Evolutionary conservation across 2,888 invertebrate genomes (phyloP), one percentile per base, ranked within the genome.

Genomic region (Agonopterix arenella): DNA sequence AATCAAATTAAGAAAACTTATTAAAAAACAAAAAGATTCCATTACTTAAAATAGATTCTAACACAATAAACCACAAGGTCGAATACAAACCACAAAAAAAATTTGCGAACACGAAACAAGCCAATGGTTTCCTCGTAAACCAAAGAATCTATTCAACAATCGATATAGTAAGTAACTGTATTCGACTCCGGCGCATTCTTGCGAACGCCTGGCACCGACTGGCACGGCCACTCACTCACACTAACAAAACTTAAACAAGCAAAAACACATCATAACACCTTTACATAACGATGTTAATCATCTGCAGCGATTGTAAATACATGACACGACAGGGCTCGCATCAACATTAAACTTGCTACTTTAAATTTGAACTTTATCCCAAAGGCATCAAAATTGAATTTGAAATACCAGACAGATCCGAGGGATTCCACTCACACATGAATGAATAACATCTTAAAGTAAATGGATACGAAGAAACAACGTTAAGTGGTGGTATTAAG

Each of bases 81-180:
- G 45, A 44, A 11, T 28, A 5, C 11, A 8, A 11, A 40, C 40
- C 40, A 43, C 43, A 43, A 43, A 43, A 42, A 42, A 43, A 9
- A 40, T 28, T 28, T 0, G 40, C 40, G 8, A 40, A 40, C 9
- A 40, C 10, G 28, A 28, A 28, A 28, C 28, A 28, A 28, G 28
- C 28, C 28, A 28, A 28, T 28, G 28, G 9, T n/a, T 40, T 40
- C 40, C 9, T 40, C 40, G 40, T n/a, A 11, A 47, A 16, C 47
- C 28, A n/a, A 41, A 41, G 48, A 46, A 41, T 47, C 43, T 50
- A 28, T 49, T 45, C 50, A 51, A 53, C 53, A 52, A 51, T 54
- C 56, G 57, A 55, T 57, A 54, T 45, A 48, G 50, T 52, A 46
- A 49, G 55, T 58, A 58, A 58, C 58, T 55, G 58, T 58, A 58